Evolutionary conservation across 2,113 vertebrate genomes (phyloP), one percentile per base, ranked within the genome.

Genomic region (Trochalopteron elliotii): DNA sequence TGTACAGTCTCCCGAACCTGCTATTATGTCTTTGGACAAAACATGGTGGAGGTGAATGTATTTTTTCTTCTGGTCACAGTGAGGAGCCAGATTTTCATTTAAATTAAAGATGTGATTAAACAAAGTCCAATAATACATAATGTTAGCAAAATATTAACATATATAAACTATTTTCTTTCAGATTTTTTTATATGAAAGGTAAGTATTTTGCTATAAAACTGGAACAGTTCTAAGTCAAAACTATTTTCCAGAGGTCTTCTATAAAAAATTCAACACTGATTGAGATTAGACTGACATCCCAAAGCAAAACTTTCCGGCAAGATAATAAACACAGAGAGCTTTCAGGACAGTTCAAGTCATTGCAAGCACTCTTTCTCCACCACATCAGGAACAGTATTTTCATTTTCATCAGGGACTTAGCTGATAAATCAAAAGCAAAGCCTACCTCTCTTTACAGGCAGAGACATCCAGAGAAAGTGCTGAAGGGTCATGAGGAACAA

Each of bases 91-190:
- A 71, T 83, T 95, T 93, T 97, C 50, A 87, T 95, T 97, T 96
- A 96, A 97, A 97, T 96, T 90, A 95, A 91, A 96, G 91, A 85
- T 88, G 71, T 95, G 94, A 96, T 96, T 93, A 97, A 94, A 84
- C 64, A 72, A 89, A 83, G 68, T 59, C 75, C 19, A 91, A 71
- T 91, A 96, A 96, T 94, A 83, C 64, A 79, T 92, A 67, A 71
- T 44, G 19, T 61, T 56, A 57, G 33, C 40, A 79, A 83, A 96
- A 75, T 68, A 78, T 5, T 33, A 78, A 72, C 74, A 76, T 65
- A 55, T 61, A 63, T 35, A 10, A 52, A 39, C 16, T 10, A 28
- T 42, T 88, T 53, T 65, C 4, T 42, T 87, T 92, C 28, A 61
- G 25, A 81, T 83, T 91, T 84, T 70, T 55, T 33, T 18, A 14